phyloP scores from a whole-genome alignment of 2,113 vertebrate species.

The Notechis scutatus region DNA sequence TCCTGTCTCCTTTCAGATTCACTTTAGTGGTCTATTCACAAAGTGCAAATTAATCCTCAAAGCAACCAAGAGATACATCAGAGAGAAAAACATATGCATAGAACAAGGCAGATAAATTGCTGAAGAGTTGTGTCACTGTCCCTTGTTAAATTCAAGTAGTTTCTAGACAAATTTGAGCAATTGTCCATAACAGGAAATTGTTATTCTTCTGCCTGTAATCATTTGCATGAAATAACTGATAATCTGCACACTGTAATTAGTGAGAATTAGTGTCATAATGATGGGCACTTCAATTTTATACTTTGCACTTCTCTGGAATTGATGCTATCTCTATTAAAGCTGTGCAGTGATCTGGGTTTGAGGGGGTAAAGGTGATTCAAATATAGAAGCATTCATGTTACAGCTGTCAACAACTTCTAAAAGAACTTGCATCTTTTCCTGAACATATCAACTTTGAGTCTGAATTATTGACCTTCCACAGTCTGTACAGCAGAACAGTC shows the following conservation, averaged over 20 bases:
- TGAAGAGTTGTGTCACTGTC: not conserved
- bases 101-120: constrained; percentile 23
- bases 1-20: constrained; percentile 3
- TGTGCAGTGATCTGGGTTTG: not conserved
- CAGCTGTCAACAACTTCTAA: not conserved
- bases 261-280: not conserved
- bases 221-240: constrained; percentile 6
- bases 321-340: not conserved
- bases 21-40: constrained; percentile 23
- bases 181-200: constrained; percentile 8
- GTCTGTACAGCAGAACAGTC: not conserved
- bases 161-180: not conserved
- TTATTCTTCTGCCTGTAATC: constrained; percentile 29
- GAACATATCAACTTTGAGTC: not conserved
- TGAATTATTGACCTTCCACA: not conserved
- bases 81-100: not conserved
- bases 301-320: not conserved
- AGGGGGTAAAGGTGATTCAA: not conserved
- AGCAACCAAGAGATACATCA: not conserved
- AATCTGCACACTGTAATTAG: not conserved
- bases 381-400: not conserved
- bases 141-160: not conserved
- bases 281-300: not conserved
- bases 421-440: not conserved
- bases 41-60: constrained; percentile 19